Evolutionary conservation across 2,113 vertebrate species (phyloP).

Genomic region (Vombatus ursinus): DNA sequence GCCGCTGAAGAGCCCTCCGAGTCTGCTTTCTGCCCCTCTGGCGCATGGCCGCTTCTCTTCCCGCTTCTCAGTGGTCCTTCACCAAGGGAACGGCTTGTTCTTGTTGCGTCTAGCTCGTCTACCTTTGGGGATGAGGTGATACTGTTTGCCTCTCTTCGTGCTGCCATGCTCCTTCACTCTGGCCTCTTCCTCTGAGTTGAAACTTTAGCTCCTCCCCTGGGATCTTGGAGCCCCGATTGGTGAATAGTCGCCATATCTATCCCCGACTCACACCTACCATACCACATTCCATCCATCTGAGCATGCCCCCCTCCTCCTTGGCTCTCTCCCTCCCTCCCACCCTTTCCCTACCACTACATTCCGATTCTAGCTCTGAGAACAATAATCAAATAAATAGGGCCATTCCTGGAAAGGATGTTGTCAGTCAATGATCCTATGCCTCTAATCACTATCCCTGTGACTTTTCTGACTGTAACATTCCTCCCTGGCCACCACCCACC

Average conservation of each 20-base stretch:
- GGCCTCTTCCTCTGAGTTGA: too few relatives aligned
- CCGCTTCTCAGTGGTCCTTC: background rate
- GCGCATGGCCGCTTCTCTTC: background rate
- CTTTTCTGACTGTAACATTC: background rate
- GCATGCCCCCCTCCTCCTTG: background rate
- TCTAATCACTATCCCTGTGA: background rate
- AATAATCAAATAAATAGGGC: background rate
- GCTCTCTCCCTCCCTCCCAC: background rate
- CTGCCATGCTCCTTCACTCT: background rate
- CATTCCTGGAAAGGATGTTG: background rate
- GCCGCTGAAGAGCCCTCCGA: background rate
- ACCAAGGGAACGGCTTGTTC: background rate
- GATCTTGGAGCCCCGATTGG: too few relatives aligned
- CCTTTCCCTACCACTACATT: background rate
- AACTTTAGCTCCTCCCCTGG: too few relatives aligned
- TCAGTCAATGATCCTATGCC: background rate
- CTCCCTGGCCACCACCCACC: too few relatives aligned
- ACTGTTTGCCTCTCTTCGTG: background rate
- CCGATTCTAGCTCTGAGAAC: background rate
- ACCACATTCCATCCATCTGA: fast-evolving
- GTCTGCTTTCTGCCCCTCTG: background rate
- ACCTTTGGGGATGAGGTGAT: background rate
- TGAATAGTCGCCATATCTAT: background rate
- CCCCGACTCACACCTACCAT: too few relatives aligned
- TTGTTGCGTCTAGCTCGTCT: background rate